Evolutionary conservation across 2,797 vertebrate species (phyloP).

Genomic region (Rhinatrema bivittatum): DNA sequence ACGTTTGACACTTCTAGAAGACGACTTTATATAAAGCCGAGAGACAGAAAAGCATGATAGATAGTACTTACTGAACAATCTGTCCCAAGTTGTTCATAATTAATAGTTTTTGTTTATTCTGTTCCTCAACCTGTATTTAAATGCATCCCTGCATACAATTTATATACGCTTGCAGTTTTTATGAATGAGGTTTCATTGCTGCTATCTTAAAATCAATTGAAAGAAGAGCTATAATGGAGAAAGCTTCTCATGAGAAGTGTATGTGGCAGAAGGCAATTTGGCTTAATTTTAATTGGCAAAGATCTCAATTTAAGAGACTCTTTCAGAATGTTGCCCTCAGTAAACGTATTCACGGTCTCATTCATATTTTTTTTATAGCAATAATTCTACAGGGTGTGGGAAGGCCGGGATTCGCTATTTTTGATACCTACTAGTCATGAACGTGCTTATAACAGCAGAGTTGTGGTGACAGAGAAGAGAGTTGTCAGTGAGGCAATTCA

Average conservation of each 20-base stretch:
- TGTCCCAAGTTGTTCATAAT: no score
- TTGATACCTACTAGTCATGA: neutral
- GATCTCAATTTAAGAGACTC: slow-evolving; percentile 67
- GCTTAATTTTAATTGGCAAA: slow-evolving; percentile 72
- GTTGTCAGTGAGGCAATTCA: no score
- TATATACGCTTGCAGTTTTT: slow-evolving; percentile 40
- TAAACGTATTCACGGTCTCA: slow-evolving; percentile 58
- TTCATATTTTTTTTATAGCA: slow-evolving; percentile 73
- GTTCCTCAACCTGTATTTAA: neutral
- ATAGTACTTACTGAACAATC: no score
- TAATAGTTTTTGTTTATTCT: slow-evolving; percentile 42
- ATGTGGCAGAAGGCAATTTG: slow-evolving; percentile 63
- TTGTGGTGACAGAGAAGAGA: neutral
- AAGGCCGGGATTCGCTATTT: neutral
- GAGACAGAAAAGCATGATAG: no score
- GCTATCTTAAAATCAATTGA: slow-evolving; percentile 67
- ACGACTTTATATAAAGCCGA: no score
- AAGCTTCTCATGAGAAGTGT: slow-evolving; percentile 55
- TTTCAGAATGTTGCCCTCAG: slow-evolving; percentile 71
- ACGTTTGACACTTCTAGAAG: neutral
- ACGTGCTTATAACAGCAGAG: neutral
- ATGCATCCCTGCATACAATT: neutral
- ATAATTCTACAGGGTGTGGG: slow-evolving; percentile 43
- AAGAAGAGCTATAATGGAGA: slow-evolving; percentile 57
- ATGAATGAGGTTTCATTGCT: slow-evolving; percentile 62